A percentile compares a stretch with the other conserved stretches of the same genome.
These are phyloP conservation scores for Tetanocera ferruginea DNA, from an alignment of 2,888 invertebrate genomes.

Conservation along the genomic window DNA sequence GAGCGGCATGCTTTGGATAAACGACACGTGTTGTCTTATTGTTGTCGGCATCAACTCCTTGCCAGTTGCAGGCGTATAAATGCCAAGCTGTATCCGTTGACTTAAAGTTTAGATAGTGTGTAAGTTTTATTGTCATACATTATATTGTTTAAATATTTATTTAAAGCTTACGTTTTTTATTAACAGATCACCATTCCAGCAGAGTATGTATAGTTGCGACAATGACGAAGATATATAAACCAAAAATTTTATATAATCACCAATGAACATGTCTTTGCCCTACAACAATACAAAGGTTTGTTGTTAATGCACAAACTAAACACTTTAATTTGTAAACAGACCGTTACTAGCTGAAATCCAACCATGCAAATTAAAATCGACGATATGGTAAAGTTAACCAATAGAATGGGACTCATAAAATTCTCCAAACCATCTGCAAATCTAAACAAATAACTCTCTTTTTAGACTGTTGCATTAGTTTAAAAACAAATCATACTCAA, in stretches of 20 bases:
- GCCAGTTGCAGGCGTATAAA: slow-evolving; percentile 65
- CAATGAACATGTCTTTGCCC: slow-evolving; percentile 65
- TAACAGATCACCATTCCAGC: slow-evolving; percentile 67
- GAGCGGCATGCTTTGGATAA: neutral
- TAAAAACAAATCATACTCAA: slow-evolving; percentile 55
- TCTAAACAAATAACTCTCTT: slow-evolving; percentile 49
- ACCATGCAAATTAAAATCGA: slow-evolving; percentile 68
- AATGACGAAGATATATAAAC: slow-evolving; percentile 66
- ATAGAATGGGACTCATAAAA: slow-evolving; percentile 66
- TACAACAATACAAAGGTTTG: slow-evolving; percentile 13
- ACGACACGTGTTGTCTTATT: neutral
- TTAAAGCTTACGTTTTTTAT: slow-evolving; percentile 61
- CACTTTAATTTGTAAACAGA: slow-evolving; percentile 4
- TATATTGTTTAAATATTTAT: neutral
- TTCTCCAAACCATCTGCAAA: slow-evolving; percentile 62
- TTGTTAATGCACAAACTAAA: neutral
- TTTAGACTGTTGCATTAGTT: neutral
- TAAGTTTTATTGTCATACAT: neutral
- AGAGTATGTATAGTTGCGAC: slow-evolving; percentile 65
- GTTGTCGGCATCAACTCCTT: slow-evolving; percentile 48
- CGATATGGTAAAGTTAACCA: slow-evolving; percentile 66
- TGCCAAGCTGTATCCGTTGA: slow-evolving; percentile 60
- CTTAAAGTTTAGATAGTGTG: slow-evolving; percentile 44
- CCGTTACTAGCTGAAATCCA: slow-evolving; percentile 67
- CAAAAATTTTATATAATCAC: slow-evolving; percentile 65